A percentile compares a stretch with the other conserved stretches of the same genome.
Conservation (phyloP, 1,140 invertebrate genomes). For the Druon quercuslanigerum region DNA sequence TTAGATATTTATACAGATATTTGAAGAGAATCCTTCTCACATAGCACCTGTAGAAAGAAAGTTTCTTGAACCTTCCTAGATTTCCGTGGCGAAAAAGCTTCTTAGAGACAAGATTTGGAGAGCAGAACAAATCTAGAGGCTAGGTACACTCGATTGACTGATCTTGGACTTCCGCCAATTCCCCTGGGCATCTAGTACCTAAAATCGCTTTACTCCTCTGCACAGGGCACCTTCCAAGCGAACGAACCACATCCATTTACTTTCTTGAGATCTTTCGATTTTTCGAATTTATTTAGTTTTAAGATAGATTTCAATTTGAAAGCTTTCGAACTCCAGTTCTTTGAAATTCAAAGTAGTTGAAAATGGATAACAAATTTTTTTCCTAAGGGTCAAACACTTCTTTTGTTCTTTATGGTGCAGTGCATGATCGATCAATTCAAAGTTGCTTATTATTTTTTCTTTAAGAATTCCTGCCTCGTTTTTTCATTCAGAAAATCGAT, state of each 20-base stretch:
- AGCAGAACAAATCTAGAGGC: slow-evolving; percentile 45
- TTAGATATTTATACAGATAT: slow-evolving; percentile 14
- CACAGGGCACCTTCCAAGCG: slow-evolving; percentile 16
- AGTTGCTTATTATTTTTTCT: no score
- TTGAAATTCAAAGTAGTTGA: no score
- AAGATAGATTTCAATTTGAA: neutral
- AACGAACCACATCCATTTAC: slow-evolving; percentile 22
- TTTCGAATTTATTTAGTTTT: slow-evolving; percentile 32
- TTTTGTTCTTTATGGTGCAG: no score
- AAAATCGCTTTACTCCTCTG: slow-evolving; percentile 39
- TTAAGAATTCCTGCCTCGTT: no score
- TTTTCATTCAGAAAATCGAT: no score
- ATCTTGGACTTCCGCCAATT: slow-evolving; percentile 57
- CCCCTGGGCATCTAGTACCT: slow-evolving; percentile 46
- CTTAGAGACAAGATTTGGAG: slow-evolving; percentile 26
- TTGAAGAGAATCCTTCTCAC: neutral
- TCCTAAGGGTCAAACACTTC: no score
- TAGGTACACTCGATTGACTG: slow-evolving; percentile 62
- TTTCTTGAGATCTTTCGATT: slow-evolving; percentile 23
- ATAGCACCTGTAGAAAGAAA: neutral
- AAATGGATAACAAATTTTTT: no score
- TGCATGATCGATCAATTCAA: no score
- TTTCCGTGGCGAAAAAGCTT: slow-evolving; percentile 29
- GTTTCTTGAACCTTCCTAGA: slow-evolving; percentile 25
- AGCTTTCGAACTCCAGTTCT: no score